Base-by-base conservation (phyloP, 2,888 invertebrate species). In the Sphaerophoria rueppellii region DNA sequence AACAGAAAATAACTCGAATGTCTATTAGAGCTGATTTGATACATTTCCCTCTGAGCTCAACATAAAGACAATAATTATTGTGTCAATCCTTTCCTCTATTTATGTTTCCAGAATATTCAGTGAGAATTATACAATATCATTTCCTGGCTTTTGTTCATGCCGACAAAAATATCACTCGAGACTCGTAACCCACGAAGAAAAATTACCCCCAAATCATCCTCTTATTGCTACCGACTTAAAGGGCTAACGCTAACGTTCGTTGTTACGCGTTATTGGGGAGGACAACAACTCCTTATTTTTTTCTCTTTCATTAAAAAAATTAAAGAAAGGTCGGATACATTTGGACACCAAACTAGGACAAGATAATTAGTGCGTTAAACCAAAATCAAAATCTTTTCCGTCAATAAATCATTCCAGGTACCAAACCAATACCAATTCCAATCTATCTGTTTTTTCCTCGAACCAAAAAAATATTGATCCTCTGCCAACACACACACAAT, bases 311-410 rank as follows among this genome's bases (percentile, higher is more conserved):
- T 2, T 24, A 24, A 24, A 24, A 24, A 24, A 24, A 24, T 24
- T 2, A 24, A 24, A 24, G 24, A 24, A 24, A 24, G 24, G 34
- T 58, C 80, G 52, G 37, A 67, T 60, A 55, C 46, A 24, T 24
- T 57, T 69, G 77, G 48, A 77, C 57, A 70, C 73, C 73, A 65
- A 77, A 81, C 70, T 81, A 76, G 80, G 85, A 85, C 85, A 81
- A 81, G 76, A 76, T 85, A 85, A 85, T 85, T 85, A 85, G 80
- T 76, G 76, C 80, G 76, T 75, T 50, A 55, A 61, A 61, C 76
- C 76, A 76, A 71, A 80, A 76, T 73, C 54, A 63, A 72, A 72
- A 54, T 76, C 58, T 73, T 76, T 76, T 58, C 70, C 81, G 60
- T 73, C 76, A 81, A 83, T 85, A 81, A 85, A 85, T 85, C 85